phyloP scores from a whole-genome alignment of 92 coral and sea anemone genomes.

The Paragorgia papillata region DNA sequence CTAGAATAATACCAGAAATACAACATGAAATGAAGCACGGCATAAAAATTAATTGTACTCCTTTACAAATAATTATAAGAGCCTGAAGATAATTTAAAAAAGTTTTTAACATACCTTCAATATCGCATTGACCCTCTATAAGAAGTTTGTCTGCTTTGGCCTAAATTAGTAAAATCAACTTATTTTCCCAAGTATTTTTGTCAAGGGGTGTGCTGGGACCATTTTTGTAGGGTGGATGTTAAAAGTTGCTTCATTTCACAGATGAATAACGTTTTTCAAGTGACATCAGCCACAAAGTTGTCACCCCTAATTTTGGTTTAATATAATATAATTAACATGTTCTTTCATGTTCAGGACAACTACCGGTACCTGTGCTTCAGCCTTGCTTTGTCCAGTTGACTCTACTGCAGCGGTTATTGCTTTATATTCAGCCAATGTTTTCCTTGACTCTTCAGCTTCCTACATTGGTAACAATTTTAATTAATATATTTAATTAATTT shows the following conservation, averaged over 20 bases:
- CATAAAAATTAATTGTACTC: too few species aligned
- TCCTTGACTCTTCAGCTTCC: constrained; percentile 95
- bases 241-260: too few species aligned
- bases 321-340: too few species aligned
- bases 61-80: background rate
- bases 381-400: constrained; percentile 88
- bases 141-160: constrained; percentile 86
- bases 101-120: constrained; percentile 64
- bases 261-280: too few species aligned
- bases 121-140: constrained; percentile 88
- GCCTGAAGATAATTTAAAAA: background rate
- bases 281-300: too few species aligned
- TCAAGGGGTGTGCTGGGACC: too few species aligned
- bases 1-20: constrained; percentile 43
- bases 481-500: background rate
- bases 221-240: too few species aligned
- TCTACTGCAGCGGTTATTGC: constrained; percentile 94
- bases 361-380: too few species aligned
- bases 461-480: constrained; percentile 7
- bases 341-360: too few species aligned
- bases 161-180: constrained; percentile 41
- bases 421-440: constrained; percentile 73
- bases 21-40: too few species aligned
- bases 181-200: too few species aligned
- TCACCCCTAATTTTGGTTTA: too few species aligned